These are phyloP conservation scores for Pogonus chalceus DNA, from an alignment of 1,140 invertebrate genomes.

Conservation along the genomic window DNA sequence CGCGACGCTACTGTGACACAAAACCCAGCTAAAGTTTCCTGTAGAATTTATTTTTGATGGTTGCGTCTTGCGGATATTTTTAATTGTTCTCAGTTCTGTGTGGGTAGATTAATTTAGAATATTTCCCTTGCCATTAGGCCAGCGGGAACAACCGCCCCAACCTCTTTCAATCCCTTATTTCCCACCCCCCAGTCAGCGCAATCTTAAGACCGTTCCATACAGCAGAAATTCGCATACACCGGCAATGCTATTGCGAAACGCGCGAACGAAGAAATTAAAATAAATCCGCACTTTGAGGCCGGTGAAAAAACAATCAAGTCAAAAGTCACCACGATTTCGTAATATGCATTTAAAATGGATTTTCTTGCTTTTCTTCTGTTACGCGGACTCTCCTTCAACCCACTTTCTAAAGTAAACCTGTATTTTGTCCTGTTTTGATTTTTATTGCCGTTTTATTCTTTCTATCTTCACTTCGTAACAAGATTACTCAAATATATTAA, in stretches of 20 bases:
- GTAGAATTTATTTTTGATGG: constrained; percentile 30
- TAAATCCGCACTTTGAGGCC: background rate
- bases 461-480: no score
- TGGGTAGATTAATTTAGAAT: constrained; percentile 6
- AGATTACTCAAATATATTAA: no score
- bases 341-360: constrained; percentile 5
- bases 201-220: background rate
- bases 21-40: background rate
- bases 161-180: background rate
- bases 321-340: constrained; percentile 13
- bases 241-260: background rate
- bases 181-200: background rate
- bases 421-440: no score
- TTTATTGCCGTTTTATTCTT: no score
- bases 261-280: background rate
- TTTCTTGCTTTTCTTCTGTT: constrained; percentile 19
- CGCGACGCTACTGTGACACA: background rate
- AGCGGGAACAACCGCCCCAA: background rate
- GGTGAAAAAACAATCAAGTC: constrained; percentile 15
- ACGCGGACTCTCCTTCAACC: no score
- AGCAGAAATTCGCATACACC: constrained; percentile 11
- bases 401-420: no score
- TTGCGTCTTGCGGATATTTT: constrained; percentile 16
- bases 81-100: constrained; percentile 10
- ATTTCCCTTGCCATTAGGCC: constrained; percentile 11